Percentiles rank a stretch among this genome's conserved stretches.
Conservation (phyloP, 2,888 invertebrate genomes). For the Monoplex corrugatus region DNA sequence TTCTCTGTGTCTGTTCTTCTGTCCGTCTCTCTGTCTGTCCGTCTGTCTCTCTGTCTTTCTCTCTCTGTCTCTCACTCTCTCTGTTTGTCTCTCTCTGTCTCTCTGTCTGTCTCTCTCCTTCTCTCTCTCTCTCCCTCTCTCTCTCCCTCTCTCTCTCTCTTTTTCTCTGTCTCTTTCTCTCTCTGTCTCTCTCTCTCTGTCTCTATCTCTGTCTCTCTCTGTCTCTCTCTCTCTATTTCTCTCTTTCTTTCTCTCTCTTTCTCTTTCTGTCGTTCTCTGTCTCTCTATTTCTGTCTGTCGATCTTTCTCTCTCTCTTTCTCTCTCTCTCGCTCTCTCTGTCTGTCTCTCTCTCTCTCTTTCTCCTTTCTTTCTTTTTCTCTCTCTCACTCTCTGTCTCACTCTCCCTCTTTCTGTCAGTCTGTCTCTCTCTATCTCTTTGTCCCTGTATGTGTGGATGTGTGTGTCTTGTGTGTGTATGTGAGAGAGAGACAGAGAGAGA, state of each 20-base stretch:
- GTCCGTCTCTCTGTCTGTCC: neutral
- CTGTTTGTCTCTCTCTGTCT: neutral
- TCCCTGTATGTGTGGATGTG: no score
- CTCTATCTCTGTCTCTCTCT: neutral
- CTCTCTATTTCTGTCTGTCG: neutral
- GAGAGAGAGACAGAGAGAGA: no score
- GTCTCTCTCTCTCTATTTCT: conserved; percentile 49
- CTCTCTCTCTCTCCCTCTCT: neutral
- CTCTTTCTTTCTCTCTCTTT: conserved; percentile 33
- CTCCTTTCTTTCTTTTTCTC: neutral
- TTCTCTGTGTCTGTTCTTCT: neutral
- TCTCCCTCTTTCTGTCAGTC: neutral
- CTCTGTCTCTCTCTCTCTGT: neutral
- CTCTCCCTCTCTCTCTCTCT: neutral
- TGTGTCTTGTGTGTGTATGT: no score
- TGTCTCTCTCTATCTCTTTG: neutral
- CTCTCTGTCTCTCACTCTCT: neutral
- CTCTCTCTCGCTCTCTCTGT: neutral
- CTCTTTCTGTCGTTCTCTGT: conserved; percentile 41
- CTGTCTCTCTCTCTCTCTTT: neutral
- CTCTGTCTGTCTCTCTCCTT: neutral
- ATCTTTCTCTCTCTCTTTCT: neutral
- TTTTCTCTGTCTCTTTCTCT: neutral
- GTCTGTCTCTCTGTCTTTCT: neutral
- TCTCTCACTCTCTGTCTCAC: neutral